Base-by-base conservation (phyloP, 2,797 vertebrate genomes). In the Tauraco hartlaubi region DNA sequence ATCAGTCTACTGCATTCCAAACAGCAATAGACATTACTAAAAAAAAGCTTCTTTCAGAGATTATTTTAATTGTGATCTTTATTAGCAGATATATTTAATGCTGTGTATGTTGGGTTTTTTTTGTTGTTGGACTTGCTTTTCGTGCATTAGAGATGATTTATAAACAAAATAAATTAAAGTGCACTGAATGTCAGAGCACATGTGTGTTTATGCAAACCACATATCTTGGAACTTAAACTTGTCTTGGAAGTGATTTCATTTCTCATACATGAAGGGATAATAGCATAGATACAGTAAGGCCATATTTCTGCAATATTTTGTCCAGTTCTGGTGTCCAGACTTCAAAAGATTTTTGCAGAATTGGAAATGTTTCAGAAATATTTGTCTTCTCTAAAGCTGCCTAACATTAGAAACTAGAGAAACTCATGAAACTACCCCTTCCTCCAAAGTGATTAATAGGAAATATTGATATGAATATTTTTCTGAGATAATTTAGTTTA, bases 1-100 rank as follows among this genome's bases (percentile, higher is more conserved):
- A 90, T 87, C 83, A 93, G n/a, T 90, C 90, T 88, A 37, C 66
- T 90, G 26, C 68, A 90, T 95, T 97, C 35, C 87, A 84, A 74
- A 63, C 66, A 96, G 51, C 82, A 92, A 62, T 75, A 94, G 85
- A 85, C 64, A 90, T 73, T 87, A 89, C 29, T 89, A 94, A 88
- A 58, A 82, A 92, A 97, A 96, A 85, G 28, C 14, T 74, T 56
- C 15, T 74, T 92, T 82, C 49, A 63, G 46, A 52, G 11, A 44
- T 74, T 79, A 10, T 74, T 74, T 80, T 31, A 87, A 79, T 85
- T 87, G 85, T 59, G 11, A 2, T 56, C 2, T 63, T 77, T 49
- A 56, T 77, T 77, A 79, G 28, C 14, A 11, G 3, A 62, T 33
- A 39, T 44, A 69, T 49, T 87, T 91, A 91, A 61, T 48, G 4